Evolutionary conservation across 1,140 invertebrate genomes (phyloP).

Genomic region (Drosophila pseudoananassae): DNA sequence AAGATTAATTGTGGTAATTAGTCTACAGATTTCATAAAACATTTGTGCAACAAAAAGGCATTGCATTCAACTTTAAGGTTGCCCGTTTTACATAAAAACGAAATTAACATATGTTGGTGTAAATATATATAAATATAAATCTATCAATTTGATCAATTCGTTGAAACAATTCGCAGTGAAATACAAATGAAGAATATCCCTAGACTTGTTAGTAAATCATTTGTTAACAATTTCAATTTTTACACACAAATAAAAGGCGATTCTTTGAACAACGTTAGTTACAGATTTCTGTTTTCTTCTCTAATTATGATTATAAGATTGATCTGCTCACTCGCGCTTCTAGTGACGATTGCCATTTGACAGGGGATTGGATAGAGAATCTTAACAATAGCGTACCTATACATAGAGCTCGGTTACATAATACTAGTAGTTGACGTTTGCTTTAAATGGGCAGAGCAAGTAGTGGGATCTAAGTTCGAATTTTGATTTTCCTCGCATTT

Average conservation of each 20-base stretch:
- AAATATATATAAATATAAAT: slow-evolving; percentile 53
- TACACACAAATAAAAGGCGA: slow-evolving; percentile 70
- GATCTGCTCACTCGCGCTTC: slow-evolving; percentile 23
- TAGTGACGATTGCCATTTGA: slow-evolving; percentile 41
- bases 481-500: slow-evolving; percentile 72
- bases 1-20: slow-evolving; percentile 71
- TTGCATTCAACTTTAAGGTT: slow-evolving; percentile 64
- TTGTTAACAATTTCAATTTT: slow-evolving; percentile 52
- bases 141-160: slow-evolving; percentile 68
- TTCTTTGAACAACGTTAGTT: slow-evolving; percentile 65
- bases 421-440: slow-evolving; percentile 68
- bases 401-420: slow-evolving; percentile 72
- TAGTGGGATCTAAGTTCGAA: slow-evolving; percentile 32
- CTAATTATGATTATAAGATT: slow-evolving; percentile 3
- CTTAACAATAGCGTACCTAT: slow-evolving; percentile 63
- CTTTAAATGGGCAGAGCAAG: slow-evolving; percentile 44
- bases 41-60: slow-evolving; percentile 80
- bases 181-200: slow-evolving; percentile 44
- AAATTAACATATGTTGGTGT: slow-evolving; percentile 61
- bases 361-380: slow-evolving; percentile 21
- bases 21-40: slow-evolving; percentile 71
- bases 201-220: slow-evolving; percentile 49
- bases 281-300: slow-evolving; percentile 24
- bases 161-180: slow-evolving; percentile 66
- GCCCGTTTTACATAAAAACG: slow-evolving; percentile 65